Base-by-base conservation (phyloP, 2,797 vertebrate species). In the Euthynnus affinis region DNA sequence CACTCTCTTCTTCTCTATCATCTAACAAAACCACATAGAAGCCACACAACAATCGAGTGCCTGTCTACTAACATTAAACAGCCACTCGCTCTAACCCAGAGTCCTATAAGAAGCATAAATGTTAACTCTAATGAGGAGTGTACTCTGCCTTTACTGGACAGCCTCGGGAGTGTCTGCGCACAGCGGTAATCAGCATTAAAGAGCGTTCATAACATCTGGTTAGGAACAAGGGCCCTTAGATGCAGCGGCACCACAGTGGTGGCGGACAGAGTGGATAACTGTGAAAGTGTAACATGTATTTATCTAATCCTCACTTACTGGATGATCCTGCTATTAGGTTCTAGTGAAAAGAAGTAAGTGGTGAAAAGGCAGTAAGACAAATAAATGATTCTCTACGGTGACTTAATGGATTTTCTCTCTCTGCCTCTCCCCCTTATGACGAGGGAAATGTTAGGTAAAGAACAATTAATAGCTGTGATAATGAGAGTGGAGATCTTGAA, bases 171-270 rank as follows among this genome's bases (percentile, higher is more conserved):
- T 49, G 34, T 55, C 57, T 15, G 46, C 8, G 27, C 62, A 13
- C 53, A 23, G 80, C 5, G 9, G 56, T 83, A 71, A 83, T 85
- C 74, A 65, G 64, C 72, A 29, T 73, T 82, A 84, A 80, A 82
- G 53, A 76, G 68, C 27, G 29, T 79, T 83, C 17, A 34, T 85
- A 80, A 78, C 74, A 80, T 84, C 62, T 90, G 59, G 69, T 80
- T 77, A 51, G 55, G 63, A 75, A 76, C 7, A 40, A 68, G 78
- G 27, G 42, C 42, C 27, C 58, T 74, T 37, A 13, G 64, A 61
- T 61, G 42, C 58, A 52, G 57, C 55, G 25, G 81, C 58, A 32
- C 62, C 67, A 60, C 75, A 60, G 56, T 42, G 22, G 32, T 6
- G 5, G 37, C 32, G 69, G 70, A 76, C 44, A 25, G 58, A 72